These are phyloP conservation scores for Australoheros scitulus DNA, from an alignment of 2,113 vertebrate genomes.

Conservation along the genomic window DNA sequence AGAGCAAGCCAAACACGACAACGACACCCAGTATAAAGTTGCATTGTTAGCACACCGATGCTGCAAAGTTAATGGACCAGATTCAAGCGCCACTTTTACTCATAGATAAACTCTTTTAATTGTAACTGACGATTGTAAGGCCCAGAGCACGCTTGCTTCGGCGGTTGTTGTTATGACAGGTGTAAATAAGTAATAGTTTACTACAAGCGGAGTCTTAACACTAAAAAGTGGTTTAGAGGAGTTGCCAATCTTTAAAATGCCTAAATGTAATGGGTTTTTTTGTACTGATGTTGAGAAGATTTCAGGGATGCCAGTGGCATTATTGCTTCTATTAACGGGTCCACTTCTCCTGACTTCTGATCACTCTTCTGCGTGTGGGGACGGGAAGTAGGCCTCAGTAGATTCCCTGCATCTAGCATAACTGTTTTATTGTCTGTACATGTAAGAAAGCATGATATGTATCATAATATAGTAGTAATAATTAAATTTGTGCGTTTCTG, in stretches of 20 bases:
- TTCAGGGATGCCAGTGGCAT: not conserved
- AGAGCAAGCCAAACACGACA: slow-evolving; percentile 64
- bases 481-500: not conserved
- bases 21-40: not conserved
- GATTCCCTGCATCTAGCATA: not conserved
- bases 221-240: not conserved
- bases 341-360: not conserved
- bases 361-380: not conserved
- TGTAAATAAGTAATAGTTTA: not conserved
- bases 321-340: not conserved
- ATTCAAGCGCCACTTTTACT: not conserved
- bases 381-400: not conserved
- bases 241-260: not conserved
- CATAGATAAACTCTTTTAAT: not conserved
- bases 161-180: not conserved
- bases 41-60: not conserved
- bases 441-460: not conserved
- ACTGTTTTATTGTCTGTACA: not conserved
- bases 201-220: not conserved
- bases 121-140: not conserved
- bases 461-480: too few species aligned
- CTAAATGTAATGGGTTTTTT: not conserved
- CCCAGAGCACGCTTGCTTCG: not conserved
- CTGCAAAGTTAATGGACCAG: not conserved
- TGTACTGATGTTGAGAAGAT: not conserved